A percentile compares a stretch with the other conserved stretches of the same genome.
phyloP scores from a whole-genome alignment of 2,888 invertebrate species.

The Heliconius erato region DNA sequence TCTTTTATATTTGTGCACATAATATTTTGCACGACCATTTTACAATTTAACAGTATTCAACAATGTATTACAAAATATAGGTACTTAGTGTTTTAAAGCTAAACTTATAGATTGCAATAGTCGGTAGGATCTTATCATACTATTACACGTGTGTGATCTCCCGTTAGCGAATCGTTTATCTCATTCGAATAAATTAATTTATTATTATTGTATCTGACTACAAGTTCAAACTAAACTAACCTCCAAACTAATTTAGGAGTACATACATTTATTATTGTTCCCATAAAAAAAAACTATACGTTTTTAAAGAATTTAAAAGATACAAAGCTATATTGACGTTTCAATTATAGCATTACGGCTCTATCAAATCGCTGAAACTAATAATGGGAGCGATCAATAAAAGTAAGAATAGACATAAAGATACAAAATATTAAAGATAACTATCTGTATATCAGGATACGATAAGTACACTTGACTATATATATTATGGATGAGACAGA shows the following conservation, averaged over 20 bases:
- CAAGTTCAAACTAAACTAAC: not conserved
- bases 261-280: not conserved
- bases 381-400: not conserved
- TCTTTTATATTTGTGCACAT: not conserved
- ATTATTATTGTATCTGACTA: not conserved
- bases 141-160: not conserved
- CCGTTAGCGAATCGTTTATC: not conserved
- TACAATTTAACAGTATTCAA: not conserved
- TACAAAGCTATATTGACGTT: not conserved
- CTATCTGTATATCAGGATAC: not conserved
- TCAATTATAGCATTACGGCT: not conserved
- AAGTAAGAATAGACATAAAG: not conserved
- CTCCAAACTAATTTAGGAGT: not conserved
- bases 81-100: slow-evolving; percentile 3
- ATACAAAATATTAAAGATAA: not conserved
- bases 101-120: slow-evolving; percentile 2
- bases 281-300: too few species aligned
- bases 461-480: slow-evolving; percentile 1
- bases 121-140: not conserved
- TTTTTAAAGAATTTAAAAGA: not conserved
- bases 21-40: slow-evolving; percentile 8
- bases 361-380: not conserved
- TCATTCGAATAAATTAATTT: not conserved
- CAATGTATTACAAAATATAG: slow-evolving; percentile 21
- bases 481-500: not conserved